phyloP scores from a whole-genome alignment of 23 tunicate species.

The Botrylloides violaceus region DNA sequence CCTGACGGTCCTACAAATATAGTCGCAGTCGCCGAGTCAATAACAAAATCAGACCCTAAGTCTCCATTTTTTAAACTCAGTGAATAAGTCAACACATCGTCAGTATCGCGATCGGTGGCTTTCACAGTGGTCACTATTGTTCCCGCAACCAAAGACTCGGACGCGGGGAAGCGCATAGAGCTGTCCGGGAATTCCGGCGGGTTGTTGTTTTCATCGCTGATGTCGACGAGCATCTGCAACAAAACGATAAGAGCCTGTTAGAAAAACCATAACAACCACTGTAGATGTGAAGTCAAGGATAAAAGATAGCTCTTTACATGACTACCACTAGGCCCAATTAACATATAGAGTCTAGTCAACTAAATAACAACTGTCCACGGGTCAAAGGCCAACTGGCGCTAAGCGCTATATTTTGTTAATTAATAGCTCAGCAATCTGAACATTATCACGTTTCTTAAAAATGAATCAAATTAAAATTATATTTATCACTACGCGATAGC shows the following conservation, averaged over 20 bases:
- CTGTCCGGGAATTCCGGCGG: slow-evolving; percentile 35
- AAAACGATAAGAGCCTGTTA: slow-evolving; percentile 2
- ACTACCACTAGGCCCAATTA: too few species aligned
- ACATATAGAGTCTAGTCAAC: too few species aligned
- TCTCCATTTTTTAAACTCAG: slow-evolving; percentile 11
- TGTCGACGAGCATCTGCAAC: slow-evolving; percentile 28
- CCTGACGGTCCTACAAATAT: slow-evolving; percentile 26
- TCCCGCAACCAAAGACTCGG: slow-evolving; percentile 35
- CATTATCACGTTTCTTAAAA: too few species aligned
- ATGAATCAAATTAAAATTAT: too few species aligned
- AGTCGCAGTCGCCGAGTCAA: slow-evolving; percentile 23
- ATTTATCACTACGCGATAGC: too few species aligned
- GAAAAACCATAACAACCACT: too few species aligned
- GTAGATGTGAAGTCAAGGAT: too few species aligned
- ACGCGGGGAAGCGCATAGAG: not conserved
- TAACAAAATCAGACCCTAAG: slow-evolving; percentile 20
- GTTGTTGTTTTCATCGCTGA: slow-evolving; percentile 55
- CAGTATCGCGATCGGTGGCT: slow-evolving; percentile 42
- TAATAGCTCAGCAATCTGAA: too few species aligned
- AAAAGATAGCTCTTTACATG: too few species aligned
- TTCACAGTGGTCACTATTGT: slow-evolving; percentile 7
- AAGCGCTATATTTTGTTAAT: too few species aligned
- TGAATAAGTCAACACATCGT: slow-evolving; percentile 25
- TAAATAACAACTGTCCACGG: too few species aligned
- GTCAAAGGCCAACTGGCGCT: too few species aligned